Percentiles rank a stretch among this genome's conserved stretches.
Evolutionary conservation across 1,140 invertebrate species (phyloP).

Genomic region (Eufriesea mexicana): DNA sequence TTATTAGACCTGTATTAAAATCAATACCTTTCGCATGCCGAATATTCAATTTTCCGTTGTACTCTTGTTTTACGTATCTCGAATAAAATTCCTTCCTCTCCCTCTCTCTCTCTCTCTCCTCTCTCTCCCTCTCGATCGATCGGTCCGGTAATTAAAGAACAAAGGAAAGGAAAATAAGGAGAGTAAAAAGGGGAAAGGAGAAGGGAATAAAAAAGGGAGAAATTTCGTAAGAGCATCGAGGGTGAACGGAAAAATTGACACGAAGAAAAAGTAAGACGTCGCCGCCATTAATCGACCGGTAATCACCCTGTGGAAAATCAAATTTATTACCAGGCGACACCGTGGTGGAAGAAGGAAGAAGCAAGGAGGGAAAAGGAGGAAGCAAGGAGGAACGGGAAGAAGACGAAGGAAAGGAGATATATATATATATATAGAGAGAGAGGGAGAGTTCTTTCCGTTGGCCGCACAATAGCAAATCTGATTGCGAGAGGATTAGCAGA

Average conservation of each 20-base stretch:
- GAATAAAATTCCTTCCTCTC: not conserved
- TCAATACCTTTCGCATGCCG: not conserved
- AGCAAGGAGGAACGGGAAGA: not conserved
- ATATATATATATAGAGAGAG: too few species aligned
- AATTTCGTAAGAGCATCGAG: not conserved
- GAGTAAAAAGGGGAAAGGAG: too few species aligned
- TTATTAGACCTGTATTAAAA: not conserved
- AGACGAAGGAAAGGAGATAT: too few species aligned
- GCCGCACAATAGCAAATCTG: conserved; percentile 34
- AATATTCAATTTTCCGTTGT: conserved; percentile 7
- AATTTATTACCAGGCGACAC: conserved; percentile 30
- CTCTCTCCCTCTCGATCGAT: not conserved
- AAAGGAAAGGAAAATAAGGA: not conserved
- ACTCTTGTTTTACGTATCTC: not conserved
- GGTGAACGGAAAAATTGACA: not conserved
- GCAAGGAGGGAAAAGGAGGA: too few species aligned
- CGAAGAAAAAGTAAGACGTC: not conserved
- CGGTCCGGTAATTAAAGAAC: not conserved
- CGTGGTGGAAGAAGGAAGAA: not conserved
- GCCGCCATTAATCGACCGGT: conserved; percentile 15
- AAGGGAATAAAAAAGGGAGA: not conserved
- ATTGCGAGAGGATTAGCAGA: conserved; percentile 42
- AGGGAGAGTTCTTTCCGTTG: conserved; percentile 9
- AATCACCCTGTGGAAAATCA: conserved; percentile 27
- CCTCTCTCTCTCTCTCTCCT: not conserved